Base-by-base conservation (phyloP, 1,140 invertebrate species). In the Drosophila nebulosa region DNA sequence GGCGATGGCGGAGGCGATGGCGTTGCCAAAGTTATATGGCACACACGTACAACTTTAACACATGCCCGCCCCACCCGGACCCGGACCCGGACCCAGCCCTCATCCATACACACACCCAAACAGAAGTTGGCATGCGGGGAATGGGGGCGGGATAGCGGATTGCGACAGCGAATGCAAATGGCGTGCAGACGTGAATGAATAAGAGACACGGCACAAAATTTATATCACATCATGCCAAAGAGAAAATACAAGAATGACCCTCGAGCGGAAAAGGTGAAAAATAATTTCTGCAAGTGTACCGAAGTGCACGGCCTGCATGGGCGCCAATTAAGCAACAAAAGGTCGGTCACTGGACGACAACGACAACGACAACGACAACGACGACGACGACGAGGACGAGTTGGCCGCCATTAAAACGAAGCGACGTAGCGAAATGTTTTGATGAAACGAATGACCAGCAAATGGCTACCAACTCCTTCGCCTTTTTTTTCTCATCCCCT, bases 271-370 rank as follows among this genome's bases (percentile, higher is more conserved):
- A 7, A 3, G 14, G 39, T 46, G 39, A 14, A 42, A 58, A 27
- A 22, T 46, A 52, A 61, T 81, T 84, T 86, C 64, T 67, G 50
- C 55, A 76, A 85, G 80, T 84, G 80, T 64, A 78, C 30, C 27
- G 16, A 24, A 62, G 36, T 18, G 42, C 73, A 24, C 58, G 72
- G 36, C 73, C 77, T 73, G 36, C 77, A 73, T 73, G 69, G 61
- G 69, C 83, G 81, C 78, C 81, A 85, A 85, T 85, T 85, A 85
- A 85, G 81, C 75, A 83, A 84, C 79, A 84, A 78, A 78, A 78
- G 79, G 64, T 36, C 30, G 36, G 62, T 64, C 65, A 68, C 51
- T 78, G 70, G 69, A 26, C 53, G 18, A 51, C 24, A 42, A 7
- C 39, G 60, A 32, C 35, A 22, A 35, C 27, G 60, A 59, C 35